Evolutionary conservation across 2,113 vertebrate species (phyloP).

Genomic region (Nyctereutes procyonoides): DNA sequence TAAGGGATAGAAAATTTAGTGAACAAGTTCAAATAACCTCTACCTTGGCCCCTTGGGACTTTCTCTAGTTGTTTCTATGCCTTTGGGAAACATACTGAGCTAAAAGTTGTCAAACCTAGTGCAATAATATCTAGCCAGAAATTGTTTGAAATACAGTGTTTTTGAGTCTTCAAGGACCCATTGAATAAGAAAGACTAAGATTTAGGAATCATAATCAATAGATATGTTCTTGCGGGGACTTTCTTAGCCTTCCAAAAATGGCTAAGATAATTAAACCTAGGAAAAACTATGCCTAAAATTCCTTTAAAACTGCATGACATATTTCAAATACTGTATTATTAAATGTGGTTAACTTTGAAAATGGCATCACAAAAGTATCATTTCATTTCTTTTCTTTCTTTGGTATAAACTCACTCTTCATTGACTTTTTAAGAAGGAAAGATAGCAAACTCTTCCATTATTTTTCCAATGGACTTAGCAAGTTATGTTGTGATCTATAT

Average conservation of each 20-base stretch:
- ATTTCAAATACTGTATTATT: neutral
- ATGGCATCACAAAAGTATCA: neutral
- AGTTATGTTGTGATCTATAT: neutral
- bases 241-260: constrained; percentile 40
- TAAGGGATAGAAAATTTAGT: neutral
- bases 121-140: neutral
- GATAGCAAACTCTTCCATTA: neutral
- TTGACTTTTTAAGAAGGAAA: neutral
- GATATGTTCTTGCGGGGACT: neutral
- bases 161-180: neutral
- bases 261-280: neutral
- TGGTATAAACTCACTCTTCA: neutral
- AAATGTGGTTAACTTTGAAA: neutral
- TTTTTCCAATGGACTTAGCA: neutral
- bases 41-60: neutral
- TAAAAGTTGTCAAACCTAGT: neutral
- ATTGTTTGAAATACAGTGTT: neutral
- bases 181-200: constrained; percentile 7
- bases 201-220: constrained; percentile 17
- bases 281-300: neutral
- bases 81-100: neutral
- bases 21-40: constrained; percentile 15
- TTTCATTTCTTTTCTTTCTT: constrained; percentile 28
- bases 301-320: neutral
- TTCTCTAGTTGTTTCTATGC: neutral